Conservation (phyloP, 2,888 invertebrate species). For the Heliconius aoede region DNA sequence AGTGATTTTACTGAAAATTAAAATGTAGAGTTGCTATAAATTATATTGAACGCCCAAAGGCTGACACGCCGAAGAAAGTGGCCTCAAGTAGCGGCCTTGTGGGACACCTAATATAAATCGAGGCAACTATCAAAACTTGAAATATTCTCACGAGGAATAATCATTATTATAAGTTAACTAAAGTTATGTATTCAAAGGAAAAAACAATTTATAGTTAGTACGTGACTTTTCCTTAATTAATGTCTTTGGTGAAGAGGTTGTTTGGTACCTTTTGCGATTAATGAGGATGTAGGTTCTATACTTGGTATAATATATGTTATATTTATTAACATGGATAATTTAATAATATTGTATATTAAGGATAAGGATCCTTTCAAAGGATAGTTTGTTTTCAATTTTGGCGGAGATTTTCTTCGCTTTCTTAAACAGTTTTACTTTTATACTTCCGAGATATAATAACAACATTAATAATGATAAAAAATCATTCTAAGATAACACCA, state of each 20-base stretch:
- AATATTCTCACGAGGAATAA: background rate
- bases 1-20: background rate
- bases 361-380: background rate
- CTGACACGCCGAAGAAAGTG: background rate
- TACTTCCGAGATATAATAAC: background rate
- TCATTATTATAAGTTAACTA: slow-evolving; percentile 6
- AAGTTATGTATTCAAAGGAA: slow-evolving; percentile 11
- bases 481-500: background rate
- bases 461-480: background rate
- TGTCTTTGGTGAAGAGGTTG: background rate
- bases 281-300: background rate
- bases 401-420: background rate
- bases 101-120: slow-evolving; percentile 7
- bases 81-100: slow-evolving; percentile 5
- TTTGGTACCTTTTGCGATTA: background rate
- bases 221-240: slow-evolving; percentile 13
- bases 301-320: too few relatives aligned
- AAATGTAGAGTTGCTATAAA: background rate
- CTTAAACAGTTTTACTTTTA: background rate
- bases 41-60: background rate
- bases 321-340: background rate
- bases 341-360: background rate
- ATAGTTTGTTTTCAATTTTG: background rate
- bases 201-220: slow-evolving; percentile 10
- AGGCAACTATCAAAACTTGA: slow-evolving; percentile 3